Base-by-base conservation (phyloP, 1,140 invertebrate species). In the Halyomorpha halys region DNA sequence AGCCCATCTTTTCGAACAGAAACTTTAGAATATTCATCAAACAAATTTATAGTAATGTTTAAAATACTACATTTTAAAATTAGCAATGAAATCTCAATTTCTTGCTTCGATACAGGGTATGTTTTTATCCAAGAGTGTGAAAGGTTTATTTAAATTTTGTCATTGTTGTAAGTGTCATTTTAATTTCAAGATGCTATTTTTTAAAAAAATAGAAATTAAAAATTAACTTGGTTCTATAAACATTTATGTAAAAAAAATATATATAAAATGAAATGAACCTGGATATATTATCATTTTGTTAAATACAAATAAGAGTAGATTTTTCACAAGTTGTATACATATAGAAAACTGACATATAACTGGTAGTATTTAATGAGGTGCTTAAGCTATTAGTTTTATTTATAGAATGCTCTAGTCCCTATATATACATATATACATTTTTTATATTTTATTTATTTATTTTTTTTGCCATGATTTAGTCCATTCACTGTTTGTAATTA, bases 61-160 rank as follows among this genome's bases (percentile, higher is more conserved):
- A 51, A 51, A 51, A n/a, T 27, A 18, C 25, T 49, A 62, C 25
- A 51, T 27, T 53, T 63, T 53, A 63, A 47, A 62, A 62, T 62
- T 44, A 65, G 67, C 64, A 68, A 68, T 30, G 67, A 68, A 68
- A 65, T 63, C 34, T 51, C 21, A 49, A 64, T 65, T 67, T 68
- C 67, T 65, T 63, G 67, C 67, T 68, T 68, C 56, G 61, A 68
- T 68, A 68, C 67, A 68, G 67, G 67, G 67, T 68, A 68, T 68
- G 66, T 68, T 68, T 68, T 68, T 68, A 68, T 68, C 64, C 64
- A 65, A 65, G 56, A 62, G 49, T 63, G 60, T 27, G 47, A 59
- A 65, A 68, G 54, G 61, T 64, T 67, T 66, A 63, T 67, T 67
- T 68, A 45, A 62, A 62, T 63, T 68, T 65, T 64, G 59, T 65